Evolutionary conservation across 2,797 vertebrate genomes (phyloP), one percentile per base, ranked within the genome.

Genomic region (Oreochromis grahami): DNA sequence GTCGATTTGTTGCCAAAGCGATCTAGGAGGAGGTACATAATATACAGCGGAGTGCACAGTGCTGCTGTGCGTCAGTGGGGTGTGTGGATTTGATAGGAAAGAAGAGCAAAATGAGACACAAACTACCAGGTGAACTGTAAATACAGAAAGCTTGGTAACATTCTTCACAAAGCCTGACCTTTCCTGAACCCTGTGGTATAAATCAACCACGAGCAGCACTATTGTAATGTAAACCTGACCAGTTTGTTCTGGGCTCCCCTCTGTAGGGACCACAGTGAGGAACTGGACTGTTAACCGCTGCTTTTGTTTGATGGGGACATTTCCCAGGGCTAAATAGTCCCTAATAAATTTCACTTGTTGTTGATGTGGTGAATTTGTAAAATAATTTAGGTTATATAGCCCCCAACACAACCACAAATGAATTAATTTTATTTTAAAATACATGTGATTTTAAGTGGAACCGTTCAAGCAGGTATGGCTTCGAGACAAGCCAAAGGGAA

Each of bases 301-400:
- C 50, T 89, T 85, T 86, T 89, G 86, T 90, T 90, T 87, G 79
- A 92, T 87, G 86, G 89, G 82, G 92, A 89, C 79, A 9, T 88
- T 90, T 92, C 87, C 89, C 85, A 92, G 79, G 91, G 87, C 90
- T 79, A 86, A 93, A 93, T 83, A 91, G 77, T 60, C 68, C 76
- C 82, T 80, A 83, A 91, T 91, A 91, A 81, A 91, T 89, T 77
- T 83, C 32, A 56, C 77, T 83, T 74, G 24, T 82, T 91, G 79
- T 84, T 90, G 83, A 87, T 89, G 60, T 76, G 78, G 78, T 83
- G 82, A 83, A 83, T 80, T 79, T 84, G 82, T 72, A 29, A 78
- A 79, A 52, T 36, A 58, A 45, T 74, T 41, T 38, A 55, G 24
- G n/a, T 81, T 53, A 45, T 88, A 87, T 56, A 48, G 60, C 34